These are phyloP conservation scores for Hippocampus barbouri DNA, from an alignment of 2,113 vertebrate genomes.

Conservation along the genomic window DNA sequence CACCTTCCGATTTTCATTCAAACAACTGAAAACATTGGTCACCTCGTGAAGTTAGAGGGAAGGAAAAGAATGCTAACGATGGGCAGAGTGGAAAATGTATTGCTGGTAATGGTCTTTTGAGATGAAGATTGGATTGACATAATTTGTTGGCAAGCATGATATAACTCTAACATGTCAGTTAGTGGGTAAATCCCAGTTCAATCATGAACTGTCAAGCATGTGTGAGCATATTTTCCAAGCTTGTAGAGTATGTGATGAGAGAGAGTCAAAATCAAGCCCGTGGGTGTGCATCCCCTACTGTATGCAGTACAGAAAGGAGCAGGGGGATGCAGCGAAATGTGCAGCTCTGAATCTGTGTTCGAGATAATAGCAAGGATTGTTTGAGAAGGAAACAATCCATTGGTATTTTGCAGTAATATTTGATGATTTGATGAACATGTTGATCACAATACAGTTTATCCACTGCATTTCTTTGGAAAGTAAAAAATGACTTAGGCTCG, in stretches of 20 bases:
- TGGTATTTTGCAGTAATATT: not conserved
- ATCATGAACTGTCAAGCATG: slow-evolving; percentile 14
- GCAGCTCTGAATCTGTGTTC: slow-evolving; percentile 18
- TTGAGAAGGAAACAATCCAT: not conserved
- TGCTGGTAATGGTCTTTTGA: not conserved
- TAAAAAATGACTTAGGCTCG: not conserved
- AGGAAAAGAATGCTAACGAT: not conserved
- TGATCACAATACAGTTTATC: not conserved
- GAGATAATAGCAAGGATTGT: slow-evolving; percentile 10
- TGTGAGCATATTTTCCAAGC: slow-evolving; percentile 23
- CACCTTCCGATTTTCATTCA: slow-evolving; percentile 52
- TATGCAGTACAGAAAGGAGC: slow-evolving; percentile 19
- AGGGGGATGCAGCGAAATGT: slow-evolving; percentile 8
- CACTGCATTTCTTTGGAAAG: not conserved
- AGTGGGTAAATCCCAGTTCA: slow-evolving; percentile 15
- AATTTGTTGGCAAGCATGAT: not conserved
- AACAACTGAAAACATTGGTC: not conserved
- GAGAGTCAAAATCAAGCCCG: slow-evolving; percentile 10
- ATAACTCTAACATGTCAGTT: slow-evolving; percentile 33
- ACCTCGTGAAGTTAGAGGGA: not conserved
- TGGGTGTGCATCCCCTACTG: not conserved
- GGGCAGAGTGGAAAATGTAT: not conserved
- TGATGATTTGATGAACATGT: not conserved
- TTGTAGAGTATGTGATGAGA: slow-evolving; percentile 10
- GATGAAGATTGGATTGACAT: not conserved